phyloP scores from a whole-genome alignment of 2,888 invertebrate species.

The Drosophila siamana region DNA sequence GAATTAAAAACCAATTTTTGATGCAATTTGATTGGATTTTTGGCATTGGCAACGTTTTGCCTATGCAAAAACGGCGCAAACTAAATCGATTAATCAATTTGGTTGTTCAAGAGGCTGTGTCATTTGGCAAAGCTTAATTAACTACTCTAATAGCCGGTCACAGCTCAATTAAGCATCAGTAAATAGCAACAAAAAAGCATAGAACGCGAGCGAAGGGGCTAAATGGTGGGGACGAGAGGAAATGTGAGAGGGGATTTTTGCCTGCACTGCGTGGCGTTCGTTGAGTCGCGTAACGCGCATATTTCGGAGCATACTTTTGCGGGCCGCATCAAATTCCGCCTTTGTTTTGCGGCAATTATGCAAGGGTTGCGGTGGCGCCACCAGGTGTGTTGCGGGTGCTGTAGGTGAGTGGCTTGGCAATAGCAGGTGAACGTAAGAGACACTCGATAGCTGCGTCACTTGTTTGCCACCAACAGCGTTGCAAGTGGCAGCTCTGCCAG shows the following conservation, averaged over 20 bases:
- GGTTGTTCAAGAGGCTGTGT: constrained; percentile 8
- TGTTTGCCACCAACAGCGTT: constrained; percentile 30
- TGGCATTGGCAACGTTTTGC: constrained; percentile 30
- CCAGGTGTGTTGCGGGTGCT: neutral
- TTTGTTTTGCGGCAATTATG: constrained; percentile 54
- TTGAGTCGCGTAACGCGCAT: constrained; percentile 32
- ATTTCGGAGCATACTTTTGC: constrained; percentile 52
- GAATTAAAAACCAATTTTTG: constrained; percentile 43
- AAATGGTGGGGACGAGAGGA: neutral
- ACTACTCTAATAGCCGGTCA: constrained; percentile 41
- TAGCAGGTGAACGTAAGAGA: constrained; percentile 1
- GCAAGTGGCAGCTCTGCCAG: constrained; percentile 53
- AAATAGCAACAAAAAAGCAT: neutral
- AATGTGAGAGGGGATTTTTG: neutral
- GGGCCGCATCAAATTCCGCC: constrained; percentile 41
- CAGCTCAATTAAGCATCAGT: constrained; percentile 32
- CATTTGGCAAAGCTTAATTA: constrained; percentile 49
- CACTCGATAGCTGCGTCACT: constrained; percentile 45
- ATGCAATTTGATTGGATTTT: constrained; percentile 53
- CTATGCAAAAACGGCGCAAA: neutral
- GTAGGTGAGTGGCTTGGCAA: neutral
- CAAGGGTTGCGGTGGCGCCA: constrained; percentile 14
- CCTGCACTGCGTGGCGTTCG: neutral
- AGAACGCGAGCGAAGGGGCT: neutral
- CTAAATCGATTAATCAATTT: constrained; percentile 15